A percentile compares a stretch with the other conserved stretches of the same genome.
Conservation (phyloP, 2,113 vertebrate species). For the Acrocephalus kingi region DNA sequence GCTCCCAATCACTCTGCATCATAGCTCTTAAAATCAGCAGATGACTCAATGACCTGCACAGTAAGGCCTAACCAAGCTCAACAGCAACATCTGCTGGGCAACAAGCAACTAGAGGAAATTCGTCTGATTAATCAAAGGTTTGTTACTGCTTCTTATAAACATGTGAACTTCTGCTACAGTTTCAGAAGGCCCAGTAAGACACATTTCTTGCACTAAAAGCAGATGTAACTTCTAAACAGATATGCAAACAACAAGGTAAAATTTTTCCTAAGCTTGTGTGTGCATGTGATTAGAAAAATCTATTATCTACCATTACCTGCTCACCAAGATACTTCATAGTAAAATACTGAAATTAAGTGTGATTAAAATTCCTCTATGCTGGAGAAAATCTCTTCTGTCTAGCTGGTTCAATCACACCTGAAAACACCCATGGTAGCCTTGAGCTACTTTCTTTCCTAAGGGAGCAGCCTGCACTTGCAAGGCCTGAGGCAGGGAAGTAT, state of each 20-base stretch:
- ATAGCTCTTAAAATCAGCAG: background rate
- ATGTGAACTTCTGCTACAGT: background rate
- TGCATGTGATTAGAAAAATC: background rate
- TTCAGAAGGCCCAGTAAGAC: background rate
- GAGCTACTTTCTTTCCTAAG: background rate
- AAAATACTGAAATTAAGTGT: background rate
- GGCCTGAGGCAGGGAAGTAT: background rate
- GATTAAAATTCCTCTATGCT: background rate
- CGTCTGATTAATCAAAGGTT: background rate
- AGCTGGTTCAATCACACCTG: background rate
- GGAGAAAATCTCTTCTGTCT: background rate
- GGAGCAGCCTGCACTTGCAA: background rate
- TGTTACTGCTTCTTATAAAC: background rate
- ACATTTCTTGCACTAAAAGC: background rate
- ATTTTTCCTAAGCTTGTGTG: rapidly evolving
- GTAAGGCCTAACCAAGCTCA: slow-evolving; percentile 30
- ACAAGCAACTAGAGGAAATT: background rate
- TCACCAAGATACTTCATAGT: background rate
- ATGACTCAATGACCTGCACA: background rate
- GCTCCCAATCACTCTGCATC: background rate
- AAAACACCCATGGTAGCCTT: background rate
- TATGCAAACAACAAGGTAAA: background rate
- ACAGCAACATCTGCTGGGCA: slow-evolving; percentile 67
- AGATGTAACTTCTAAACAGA: background rate
- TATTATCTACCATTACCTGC: background rate